A percentile compares a stretch with the other conserved stretches of the same genome.
phyloP scores from a whole-genome alignment of 1,140 invertebrate genomes.

The Pseudomyrmex cubaensis region DNA sequence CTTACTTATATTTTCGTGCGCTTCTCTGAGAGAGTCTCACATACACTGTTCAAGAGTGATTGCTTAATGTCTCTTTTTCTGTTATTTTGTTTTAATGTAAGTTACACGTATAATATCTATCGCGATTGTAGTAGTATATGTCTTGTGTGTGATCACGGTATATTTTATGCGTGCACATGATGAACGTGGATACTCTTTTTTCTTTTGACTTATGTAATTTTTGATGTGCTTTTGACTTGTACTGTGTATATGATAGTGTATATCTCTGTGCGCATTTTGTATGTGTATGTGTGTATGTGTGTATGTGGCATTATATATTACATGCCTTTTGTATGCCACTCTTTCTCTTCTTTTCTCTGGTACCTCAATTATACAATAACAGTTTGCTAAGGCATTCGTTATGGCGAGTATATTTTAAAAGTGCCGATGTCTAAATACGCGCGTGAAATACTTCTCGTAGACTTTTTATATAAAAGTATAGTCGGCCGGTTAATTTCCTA shows the following conservation, averaged over 20 bases:
- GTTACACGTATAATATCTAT: conserved; percentile 18
- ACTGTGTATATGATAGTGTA: too few species aligned
- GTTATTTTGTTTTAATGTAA: conserved; percentile 18
- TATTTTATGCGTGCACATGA: conserved; percentile 37
- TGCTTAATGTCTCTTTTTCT: conserved; percentile 27
- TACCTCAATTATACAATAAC: conserved; percentile 72
- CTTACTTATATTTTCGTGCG: conserved; percentile 67
- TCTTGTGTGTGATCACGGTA: conserved; percentile 31
- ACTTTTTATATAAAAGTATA: conserved; percentile 72
- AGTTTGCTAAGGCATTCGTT: conserved; percentile 74
- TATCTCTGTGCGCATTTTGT: background rate
- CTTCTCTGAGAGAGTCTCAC: conserved; percentile 63
- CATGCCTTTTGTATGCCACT: conserved; percentile 68
- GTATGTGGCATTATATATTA: conserved; percentile 48
- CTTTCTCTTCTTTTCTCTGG: conserved; percentile 34
- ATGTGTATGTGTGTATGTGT: conserved; percentile 24
- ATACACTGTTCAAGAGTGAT: conserved; percentile 58
- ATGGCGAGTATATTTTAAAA: conserved; percentile 75
- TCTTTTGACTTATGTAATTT: conserved; percentile 65
- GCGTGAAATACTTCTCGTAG: conserved; percentile 69
- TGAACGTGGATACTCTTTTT: conserved; percentile 53
- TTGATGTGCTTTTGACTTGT: conserved; percentile 72
- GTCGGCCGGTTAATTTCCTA: conserved; percentile 65
- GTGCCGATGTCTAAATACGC: conserved; percentile 73
- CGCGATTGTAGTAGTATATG: background rate